Conservation (phyloP, 1,140 invertebrate genomes). For the Streblospio benedicti region DNA sequence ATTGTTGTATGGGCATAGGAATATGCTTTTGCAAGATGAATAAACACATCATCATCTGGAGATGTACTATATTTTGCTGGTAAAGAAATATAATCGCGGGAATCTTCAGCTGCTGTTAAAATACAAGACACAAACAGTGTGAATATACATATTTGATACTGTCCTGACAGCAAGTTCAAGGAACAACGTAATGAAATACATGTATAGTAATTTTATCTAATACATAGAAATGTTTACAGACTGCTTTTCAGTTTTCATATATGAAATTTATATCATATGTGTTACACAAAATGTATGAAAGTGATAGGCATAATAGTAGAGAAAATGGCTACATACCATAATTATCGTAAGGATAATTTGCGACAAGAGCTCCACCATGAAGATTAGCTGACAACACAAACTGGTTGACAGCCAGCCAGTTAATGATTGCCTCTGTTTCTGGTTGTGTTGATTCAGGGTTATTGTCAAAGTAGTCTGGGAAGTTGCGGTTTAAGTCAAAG, state of each 20-base stretch:
- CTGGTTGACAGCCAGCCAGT: slow-evolving; percentile 74
- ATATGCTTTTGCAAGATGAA: slow-evolving; percentile 29
- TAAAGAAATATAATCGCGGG: slow-evolving; percentile 18
- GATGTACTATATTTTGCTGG: slow-evolving; percentile 43
- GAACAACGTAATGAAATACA: no score
- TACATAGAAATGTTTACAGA: no score
- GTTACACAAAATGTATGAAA: no score
- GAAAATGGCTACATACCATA: no score
- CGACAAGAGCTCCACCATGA: slow-evolving; percentile 84
- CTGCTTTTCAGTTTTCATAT: no score
- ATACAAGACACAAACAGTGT: no score
- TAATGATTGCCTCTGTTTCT: slow-evolving; percentile 83
- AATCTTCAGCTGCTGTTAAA: no score
- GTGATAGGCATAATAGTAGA: no score
- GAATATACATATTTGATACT: no score
- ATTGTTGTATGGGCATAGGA: slow-evolving; percentile 43
- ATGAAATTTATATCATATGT: no score
- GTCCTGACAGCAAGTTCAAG: no score
- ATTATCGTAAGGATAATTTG: slow-evolving; percentile 82
- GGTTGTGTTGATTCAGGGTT: slow-evolving; percentile 45
- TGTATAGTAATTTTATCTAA: no score
- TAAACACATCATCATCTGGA: slow-evolving; percentile 38
- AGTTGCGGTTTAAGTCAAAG: slow-evolving; percentile 91
- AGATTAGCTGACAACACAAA: slow-evolving; percentile 95
- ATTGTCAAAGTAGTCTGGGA: slow-evolving; percentile 75